phyloP scores from a whole-genome alignment of 2,113 vertebrate species.

The Pandion haliaetus region DNA sequence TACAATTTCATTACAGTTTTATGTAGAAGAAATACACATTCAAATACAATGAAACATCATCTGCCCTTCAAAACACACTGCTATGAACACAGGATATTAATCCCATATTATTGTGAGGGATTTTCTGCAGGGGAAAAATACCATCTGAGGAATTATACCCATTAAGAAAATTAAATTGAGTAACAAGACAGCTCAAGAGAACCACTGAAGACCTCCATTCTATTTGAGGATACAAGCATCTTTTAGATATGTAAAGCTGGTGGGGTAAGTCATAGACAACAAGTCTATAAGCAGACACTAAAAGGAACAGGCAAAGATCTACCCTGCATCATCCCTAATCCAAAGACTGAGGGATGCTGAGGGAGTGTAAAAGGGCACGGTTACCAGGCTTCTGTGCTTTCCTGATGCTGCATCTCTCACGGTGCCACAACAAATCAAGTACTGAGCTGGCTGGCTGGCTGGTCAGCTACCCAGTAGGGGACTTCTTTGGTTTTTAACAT shows the following conservation, averaged over 20 bases:
- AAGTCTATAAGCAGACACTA: not conserved
- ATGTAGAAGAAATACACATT: not conserved
- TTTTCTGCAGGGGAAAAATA: not conserved
- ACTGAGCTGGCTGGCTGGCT: not conserved
- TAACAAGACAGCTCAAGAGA: not conserved
- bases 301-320: not conserved
- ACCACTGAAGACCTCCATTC: not conserved
- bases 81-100: not conserved
- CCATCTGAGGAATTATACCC: not conserved
- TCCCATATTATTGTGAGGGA: not conserved
- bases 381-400: not conserved
- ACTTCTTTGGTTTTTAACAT: not conserved
- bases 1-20: not conserved
- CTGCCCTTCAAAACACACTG: not conserved
- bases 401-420: rapidly evolving
- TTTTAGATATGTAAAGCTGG: not conserved
- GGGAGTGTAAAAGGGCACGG: rapidly evolving
- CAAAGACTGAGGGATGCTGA: not conserved
- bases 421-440: rapidly evolving
- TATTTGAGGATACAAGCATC: not conserved
- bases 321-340: not conserved
- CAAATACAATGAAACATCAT: not conserved
- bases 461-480: not conserved
- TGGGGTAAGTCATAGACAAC: not conserved
- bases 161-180: not conserved